A percentile compares a stretch with the other conserved stretches of the same genome.
These are phyloP conservation scores for Mesocricetus auratus DNA, from an alignment of 2,113 vertebrate species.

Conservation along the genomic window DNA sequence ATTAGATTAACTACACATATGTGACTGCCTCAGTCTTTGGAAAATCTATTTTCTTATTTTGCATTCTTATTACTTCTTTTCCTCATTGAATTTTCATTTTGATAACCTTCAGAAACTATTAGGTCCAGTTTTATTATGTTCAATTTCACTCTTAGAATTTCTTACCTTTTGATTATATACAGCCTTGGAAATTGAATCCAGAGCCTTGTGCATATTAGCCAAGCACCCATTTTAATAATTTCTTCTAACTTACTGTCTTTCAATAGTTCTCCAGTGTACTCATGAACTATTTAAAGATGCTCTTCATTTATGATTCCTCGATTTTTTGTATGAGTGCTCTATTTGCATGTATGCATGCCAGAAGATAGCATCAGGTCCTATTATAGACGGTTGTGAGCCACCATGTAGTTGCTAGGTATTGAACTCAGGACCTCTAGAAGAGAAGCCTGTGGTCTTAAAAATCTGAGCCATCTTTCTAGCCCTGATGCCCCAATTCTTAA, in stretches of 20 bases:
- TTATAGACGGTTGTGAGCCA: too few species aligned
- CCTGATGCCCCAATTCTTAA: not conserved
- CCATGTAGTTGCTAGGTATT: too few species aligned
- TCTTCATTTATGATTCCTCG: not conserved
- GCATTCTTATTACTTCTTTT: not conserved
- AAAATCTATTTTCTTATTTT: not conserved
- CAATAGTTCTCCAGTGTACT: not conserved
- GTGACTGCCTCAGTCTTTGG: not conserved
- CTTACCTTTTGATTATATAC: not conserved
- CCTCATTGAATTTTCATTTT: conserved; percentile 21
- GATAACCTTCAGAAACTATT: not conserved
- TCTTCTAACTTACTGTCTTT: not conserved
- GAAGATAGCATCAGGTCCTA: too few species aligned
- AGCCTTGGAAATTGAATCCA: not conserved
- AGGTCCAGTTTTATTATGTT: not conserved
- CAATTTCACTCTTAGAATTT: conserved; percentile 26
- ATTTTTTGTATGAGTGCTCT: too few species aligned
- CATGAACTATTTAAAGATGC: not conserved
- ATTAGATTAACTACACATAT: not conserved
- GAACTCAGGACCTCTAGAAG: too few species aligned
- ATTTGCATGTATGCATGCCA: too few species aligned
- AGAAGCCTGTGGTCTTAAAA: too few species aligned
- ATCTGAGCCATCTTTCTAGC: too few species aligned
- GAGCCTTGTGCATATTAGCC: not conserved
- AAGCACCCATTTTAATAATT: not conserved